A percentile compares a stretch with the other conserved stretches of the same genome.
Conservation (phyloP, 2,113 vertebrate species). For the Anas platyrhynchos region DNA sequence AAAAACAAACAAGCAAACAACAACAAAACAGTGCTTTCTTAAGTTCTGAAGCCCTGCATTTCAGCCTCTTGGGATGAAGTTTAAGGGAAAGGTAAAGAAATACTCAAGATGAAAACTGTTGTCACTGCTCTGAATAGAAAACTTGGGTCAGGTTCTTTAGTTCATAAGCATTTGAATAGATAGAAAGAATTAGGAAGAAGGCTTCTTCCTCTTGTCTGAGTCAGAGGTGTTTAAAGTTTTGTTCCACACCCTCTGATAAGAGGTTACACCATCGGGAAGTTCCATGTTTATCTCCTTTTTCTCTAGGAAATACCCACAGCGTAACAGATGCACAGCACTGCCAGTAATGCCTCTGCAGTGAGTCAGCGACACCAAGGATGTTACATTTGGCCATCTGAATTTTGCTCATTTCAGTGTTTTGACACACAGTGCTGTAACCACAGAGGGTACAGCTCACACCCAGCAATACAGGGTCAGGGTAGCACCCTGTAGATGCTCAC, state of each 20-base stretch:
- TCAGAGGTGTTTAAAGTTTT: background rate
- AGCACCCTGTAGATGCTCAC: background rate
- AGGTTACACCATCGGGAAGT: background rate
- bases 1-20: background rate
- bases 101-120: background rate
- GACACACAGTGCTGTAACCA: fast-evolving
- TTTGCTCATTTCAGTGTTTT: background rate
- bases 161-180: background rate
- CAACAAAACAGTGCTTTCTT: background rate
- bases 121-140: background rate
- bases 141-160: background rate
- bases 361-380: background rate
- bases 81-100: background rate
- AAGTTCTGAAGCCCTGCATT: background rate
- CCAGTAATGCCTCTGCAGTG: background rate
- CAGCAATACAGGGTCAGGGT: background rate
- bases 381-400: background rate
- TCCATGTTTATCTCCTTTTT: background rate
- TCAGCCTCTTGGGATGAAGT: background rate
- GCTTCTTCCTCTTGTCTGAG: background rate
- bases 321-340: background rate
- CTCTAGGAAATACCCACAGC: background rate
- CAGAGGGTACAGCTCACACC: background rate
- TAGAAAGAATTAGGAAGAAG: background rate
- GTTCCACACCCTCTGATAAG: slow-evolving; percentile 1